Percentiles rank a stretch among this genome's conserved stretches.
Evolutionary conservation across 2,888 invertebrate genomes (phyloP).

Genomic region (Psylliodes chrysocephalus): DNA sequence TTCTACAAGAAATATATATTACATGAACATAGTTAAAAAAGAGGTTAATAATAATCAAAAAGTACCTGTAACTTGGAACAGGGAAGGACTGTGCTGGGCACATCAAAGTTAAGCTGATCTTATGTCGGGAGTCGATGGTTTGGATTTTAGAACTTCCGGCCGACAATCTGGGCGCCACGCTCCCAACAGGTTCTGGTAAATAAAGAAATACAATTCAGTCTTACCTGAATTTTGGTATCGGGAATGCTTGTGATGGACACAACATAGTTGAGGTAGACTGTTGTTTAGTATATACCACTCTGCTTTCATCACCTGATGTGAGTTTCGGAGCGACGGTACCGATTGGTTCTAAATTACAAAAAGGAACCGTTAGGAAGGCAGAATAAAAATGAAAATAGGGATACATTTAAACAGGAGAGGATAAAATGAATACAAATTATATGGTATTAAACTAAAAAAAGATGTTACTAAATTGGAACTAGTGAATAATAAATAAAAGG

Average conservation of each 20-base stretch:
- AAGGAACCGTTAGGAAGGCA: background rate
- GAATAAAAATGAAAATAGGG: no score
- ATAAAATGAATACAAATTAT: no score
- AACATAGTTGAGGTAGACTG: slow-evolving; percentile 67
- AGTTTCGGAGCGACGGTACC: slow-evolving; percentile 78
- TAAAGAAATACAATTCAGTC: slow-evolving; percentile 33
- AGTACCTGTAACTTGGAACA: slow-evolving; percentile 78
- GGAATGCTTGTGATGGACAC: slow-evolving; percentile 76
- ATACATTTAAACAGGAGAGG: no score
- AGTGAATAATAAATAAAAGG: no score
- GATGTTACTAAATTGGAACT: no score
- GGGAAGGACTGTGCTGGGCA: slow-evolving; percentile 75
- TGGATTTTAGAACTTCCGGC: slow-evolving; percentile 53
- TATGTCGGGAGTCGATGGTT: slow-evolving; percentile 47
- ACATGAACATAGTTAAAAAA: slow-evolving; percentile 2
- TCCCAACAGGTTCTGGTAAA: slow-evolving; percentile 67
- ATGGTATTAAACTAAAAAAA: no score
- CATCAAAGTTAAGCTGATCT: slow-evolving; percentile 65
- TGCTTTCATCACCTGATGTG: slow-evolving; percentile 59
- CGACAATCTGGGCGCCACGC: slow-evolving; percentile 66
- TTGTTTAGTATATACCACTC: slow-evolving; percentile 49
- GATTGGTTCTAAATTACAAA: slow-evolving; percentile 73
- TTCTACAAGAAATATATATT: slow-evolving; percentile 62
- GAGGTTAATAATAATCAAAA: slow-evolving; percentile 26
- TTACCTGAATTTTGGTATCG: slow-evolving; percentile 78